phyloP scores from a whole-genome alignment of 2,888 invertebrate genomes.

The Ophioninae sp. region DNA sequence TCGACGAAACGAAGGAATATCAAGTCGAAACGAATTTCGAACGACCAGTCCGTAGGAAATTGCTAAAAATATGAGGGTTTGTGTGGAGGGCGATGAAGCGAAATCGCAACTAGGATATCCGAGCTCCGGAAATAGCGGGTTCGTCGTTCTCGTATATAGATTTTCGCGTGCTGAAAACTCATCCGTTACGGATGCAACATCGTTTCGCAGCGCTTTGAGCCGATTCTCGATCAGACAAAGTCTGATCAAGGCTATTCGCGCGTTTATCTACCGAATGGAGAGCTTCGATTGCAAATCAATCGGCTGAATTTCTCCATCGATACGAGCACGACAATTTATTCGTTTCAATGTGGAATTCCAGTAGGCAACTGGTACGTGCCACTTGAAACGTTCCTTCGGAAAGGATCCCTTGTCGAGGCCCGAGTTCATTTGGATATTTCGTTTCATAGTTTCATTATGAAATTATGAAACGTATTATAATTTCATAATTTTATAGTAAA shows the following conservation, averaged over 20 bases:
- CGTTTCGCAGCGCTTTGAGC: constrained; percentile 4
- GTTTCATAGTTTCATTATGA: too few relatives aligned
- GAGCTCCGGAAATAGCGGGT: constrained; percentile 68
- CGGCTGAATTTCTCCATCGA: background rate
- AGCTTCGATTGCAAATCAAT: background rate
- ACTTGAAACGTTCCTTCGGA: background rate
- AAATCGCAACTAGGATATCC: constrained; percentile 64
- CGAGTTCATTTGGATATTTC: too few relatives aligned
- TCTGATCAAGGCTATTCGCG: background rate
- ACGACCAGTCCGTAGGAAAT: constrained; percentile 59
- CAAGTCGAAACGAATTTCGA: constrained; percentile 46
- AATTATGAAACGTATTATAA: too few relatives aligned
- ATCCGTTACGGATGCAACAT: background rate
- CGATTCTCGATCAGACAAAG: constrained; percentile 9
- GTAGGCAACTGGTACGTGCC: background rate
- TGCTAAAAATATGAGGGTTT: constrained; percentile 70
- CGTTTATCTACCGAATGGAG: constrained; percentile 5
- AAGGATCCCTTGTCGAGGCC: too few relatives aligned
- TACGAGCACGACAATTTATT: background rate
- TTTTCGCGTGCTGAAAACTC: constrained; percentile 16
- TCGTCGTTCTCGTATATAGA: constrained; percentile 40
- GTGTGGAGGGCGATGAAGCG: constrained; percentile 15
- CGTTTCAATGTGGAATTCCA: background rate
- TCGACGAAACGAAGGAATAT: background rate
- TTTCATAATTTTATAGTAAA: too few relatives aligned